Base-by-base conservation (phyloP, 2,797 vertebrate species). In the Australoheros facetus region DNA sequence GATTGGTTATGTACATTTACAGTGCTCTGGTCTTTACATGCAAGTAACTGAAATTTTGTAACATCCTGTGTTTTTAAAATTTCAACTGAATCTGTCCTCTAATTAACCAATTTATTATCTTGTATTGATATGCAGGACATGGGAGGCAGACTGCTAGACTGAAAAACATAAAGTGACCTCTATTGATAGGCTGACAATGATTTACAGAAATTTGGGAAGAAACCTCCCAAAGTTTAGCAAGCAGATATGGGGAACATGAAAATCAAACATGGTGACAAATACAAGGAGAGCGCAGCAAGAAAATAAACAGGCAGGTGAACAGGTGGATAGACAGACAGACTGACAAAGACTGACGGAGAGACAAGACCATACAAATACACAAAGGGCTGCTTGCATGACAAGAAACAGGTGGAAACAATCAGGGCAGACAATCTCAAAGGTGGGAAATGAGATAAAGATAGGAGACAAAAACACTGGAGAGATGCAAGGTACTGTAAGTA, bases 361-460 rank as follows among this genome's bases (percentile, higher is more conserved):
- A 69, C 64, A 69, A n/a, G 28, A 51, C 16, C 48, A 28, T 51
- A 69, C 30, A 69, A 69, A 48, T 69, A 51, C 64, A 48, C 62
- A 69, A 23, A 51, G 26, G 42, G 42, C 42, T 69, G 42, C 64
- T 51, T 69, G 42, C 48, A 69, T 69, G 64, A 69, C 26, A 0
- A 69, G 42, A 51, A 51, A 51, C 42, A 45, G 64, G 64, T 69
- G 64, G 64, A 51, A 69, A 30, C 64, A 69, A 69, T 69, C n/a
- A 30, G 5, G 2, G 10, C 62, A 69, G 26, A 30, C 26, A 1
- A 5, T 51, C 42, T 69, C 42, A 69, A 69, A 69, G 42, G 42
- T 51, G 64, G 42, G 26, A 69, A 30, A 51, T 28, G 3, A 69
- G 62, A 48, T 7, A 51, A 51, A 60, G 48, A 51, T 51, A 51